Evolutionary conservation across 2,797 vertebrate genomes (phyloP).

Genomic region (Chromobotia macracanthus): DNA sequence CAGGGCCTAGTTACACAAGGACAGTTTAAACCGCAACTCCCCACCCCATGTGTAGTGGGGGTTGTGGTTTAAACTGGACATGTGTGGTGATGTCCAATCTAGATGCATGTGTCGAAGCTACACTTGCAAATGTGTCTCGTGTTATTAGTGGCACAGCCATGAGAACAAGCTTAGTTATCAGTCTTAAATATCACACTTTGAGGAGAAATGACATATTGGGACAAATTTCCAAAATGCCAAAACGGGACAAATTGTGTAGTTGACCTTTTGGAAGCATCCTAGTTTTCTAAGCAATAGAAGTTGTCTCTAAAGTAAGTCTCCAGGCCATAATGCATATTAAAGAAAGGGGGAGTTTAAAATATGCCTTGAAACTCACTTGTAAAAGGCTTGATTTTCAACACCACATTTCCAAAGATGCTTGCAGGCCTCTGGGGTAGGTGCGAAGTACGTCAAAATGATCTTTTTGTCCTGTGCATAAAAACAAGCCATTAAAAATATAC

Average conservation of each 20-base stretch:
- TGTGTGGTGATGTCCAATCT: no score
- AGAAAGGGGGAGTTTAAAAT: background rate
- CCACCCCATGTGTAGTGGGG: no score
- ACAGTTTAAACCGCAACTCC: no score
- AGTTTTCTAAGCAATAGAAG: background rate
- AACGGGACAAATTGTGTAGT: background rate
- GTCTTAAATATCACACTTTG: conserved; percentile 1
- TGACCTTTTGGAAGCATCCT: background rate
- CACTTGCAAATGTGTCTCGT: background rate
- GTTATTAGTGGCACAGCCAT: background rate
- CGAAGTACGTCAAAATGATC: conserved; percentile 94
- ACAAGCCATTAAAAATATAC: background rate
- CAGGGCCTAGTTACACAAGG: no score
- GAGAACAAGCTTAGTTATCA: background rate
- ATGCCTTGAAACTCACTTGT: conserved; percentile 85
- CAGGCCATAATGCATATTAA: background rate
- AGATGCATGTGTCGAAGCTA: background rate
- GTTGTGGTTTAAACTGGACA: no score
- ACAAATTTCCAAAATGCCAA: background rate
- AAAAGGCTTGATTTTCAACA: conserved; percentile 97
- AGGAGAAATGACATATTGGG: background rate
- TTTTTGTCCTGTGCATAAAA: conserved; percentile 85
- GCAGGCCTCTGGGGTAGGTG: conserved; percentile 95
- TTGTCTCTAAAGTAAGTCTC: background rate
- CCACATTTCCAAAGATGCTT: conserved; percentile 99